Base-by-base conservation (phyloP, 2,888 invertebrate genomes). In the Monochamus alternatus region DNA sequence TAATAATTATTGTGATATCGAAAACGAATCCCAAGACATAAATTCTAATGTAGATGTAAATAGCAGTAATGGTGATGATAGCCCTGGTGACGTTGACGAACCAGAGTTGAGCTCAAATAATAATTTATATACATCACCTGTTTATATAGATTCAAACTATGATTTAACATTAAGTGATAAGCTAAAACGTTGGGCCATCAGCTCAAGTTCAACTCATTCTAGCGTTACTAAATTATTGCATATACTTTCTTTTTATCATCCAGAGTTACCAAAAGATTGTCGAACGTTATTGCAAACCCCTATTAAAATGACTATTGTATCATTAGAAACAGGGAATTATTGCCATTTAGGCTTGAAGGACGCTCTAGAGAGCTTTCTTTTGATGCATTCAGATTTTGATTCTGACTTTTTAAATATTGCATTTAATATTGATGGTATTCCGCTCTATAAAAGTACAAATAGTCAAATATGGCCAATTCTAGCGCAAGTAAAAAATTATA, bases 401-500 rank as follows among this genome's bases (percentile, higher is more conserved):
- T 60, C 60, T 3, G 60, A 60, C 9, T 60, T 60, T 31, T 60
- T 60, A 8, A 60, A 60, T 60, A 30, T 60, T 60, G 51, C 62
- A 47, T 71, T 75, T 51, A 75, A 75, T 75, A 75, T 75, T 38
- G 75, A 75, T 63, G 75, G 75, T 30, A 38, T 75, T 55, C 75
- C 71, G 22, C 71, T 75, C 14, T 75, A 63, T 52, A 71, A 70
- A 47, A 65, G 70, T 52, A 69, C 62, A 14, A 52, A 52, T 60
- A 70, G 38, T n/a, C 68, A 68, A 44, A 10, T 75, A 30, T 71
- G 75, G 75, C 75, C 75, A 70, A 75, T 75, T 62, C 59, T 74
- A 67, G 44, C 59, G 10, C 51, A 52, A 60, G 44, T 74, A 5
- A 67, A 58, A 52, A 60, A 74, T 68, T 12, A 22, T 58, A 67